Conservation (phyloP, 2,797 vertebrate species). For the Anniella stebbinsi region DNA sequence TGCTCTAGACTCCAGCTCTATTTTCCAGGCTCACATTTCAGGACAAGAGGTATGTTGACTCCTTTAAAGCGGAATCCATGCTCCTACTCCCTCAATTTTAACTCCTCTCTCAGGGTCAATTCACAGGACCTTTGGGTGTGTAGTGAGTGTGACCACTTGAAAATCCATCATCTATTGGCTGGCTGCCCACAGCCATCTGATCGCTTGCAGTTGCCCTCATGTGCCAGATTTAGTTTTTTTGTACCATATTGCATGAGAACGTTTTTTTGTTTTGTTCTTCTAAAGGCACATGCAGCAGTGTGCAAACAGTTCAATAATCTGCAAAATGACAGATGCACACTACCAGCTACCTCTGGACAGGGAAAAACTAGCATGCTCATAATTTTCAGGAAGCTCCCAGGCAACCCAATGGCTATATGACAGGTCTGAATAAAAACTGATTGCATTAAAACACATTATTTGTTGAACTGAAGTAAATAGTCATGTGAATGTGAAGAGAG, state of each 20-base stretch:
- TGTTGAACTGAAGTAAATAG: neutral
- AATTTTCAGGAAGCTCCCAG: neutral
- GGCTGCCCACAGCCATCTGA: neutral
- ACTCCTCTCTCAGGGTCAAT: neutral
- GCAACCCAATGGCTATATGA: neutral
- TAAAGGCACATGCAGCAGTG: neutral
- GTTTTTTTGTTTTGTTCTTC: no score
- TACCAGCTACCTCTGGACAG: neutral
- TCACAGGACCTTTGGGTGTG: neutral
- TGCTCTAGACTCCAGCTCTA: neutral
- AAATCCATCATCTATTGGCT: neutral
- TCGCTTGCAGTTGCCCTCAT: neutral
- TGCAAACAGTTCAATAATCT: neutral
- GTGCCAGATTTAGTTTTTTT: neutral
- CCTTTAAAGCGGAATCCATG: neutral
- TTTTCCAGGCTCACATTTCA: slow-evolving; percentile 16
- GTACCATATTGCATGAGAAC: neutral
- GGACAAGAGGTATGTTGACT: slow-evolving; percentile 12
- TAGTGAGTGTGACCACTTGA: neutral
- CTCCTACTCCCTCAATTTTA: neutral
- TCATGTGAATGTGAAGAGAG: neutral
- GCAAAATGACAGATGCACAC: neutral
- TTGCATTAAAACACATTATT: neutral
- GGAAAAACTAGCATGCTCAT: neutral
- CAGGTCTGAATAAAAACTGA: neutral